A percentile compares a stretch with the other conserved stretches of the same genome.
Evolutionary conservation across 2,888 invertebrate genomes (phyloP).

Genomic region (Morinoia aosen): DNA sequence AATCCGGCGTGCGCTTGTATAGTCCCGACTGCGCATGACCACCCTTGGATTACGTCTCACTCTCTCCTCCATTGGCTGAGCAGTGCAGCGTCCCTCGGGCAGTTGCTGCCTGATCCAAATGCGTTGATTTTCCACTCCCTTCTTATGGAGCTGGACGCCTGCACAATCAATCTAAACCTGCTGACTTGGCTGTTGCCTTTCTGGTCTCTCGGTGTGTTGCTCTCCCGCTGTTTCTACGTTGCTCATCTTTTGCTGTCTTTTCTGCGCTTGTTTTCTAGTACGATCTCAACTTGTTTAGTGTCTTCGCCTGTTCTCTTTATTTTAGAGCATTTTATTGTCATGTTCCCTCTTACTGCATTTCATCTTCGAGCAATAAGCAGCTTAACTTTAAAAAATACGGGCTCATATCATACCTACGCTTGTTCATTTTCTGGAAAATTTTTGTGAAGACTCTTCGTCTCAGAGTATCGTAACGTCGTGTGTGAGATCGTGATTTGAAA

Average conservation of each 20-base stretch:
- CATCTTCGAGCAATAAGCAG: background rate
- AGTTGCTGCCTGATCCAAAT: background rate
- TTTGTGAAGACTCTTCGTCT: too few species aligned
- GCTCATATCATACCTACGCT: background rate
- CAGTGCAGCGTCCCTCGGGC: background rate
- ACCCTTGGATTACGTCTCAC: background rate
- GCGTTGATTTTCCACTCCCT: background rate
- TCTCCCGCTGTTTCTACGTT: background rate
- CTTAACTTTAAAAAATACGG: background rate
- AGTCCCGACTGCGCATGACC: background rate
- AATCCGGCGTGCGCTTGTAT: conserved; percentile 4
- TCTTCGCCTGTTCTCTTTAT: background rate
- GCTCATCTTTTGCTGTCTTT: background rate
- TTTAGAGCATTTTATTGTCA: background rate
- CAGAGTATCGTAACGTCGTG: too few species aligned
- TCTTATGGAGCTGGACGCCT: background rate
- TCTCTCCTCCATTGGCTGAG: background rate
- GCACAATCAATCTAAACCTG: background rate
- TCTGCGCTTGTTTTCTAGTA: background rate
- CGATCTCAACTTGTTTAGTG: background rate
- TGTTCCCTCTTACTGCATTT: background rate
- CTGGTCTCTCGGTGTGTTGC: background rate
- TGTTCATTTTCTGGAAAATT: too few species aligned
- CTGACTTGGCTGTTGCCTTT: background rate
- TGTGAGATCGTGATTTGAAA: too few species aligned